A percentile compares a stretch with the other conserved stretches of the same genome.
Conservation (phyloP, 2,888 invertebrate species). For the Archips xylosteana region DNA sequence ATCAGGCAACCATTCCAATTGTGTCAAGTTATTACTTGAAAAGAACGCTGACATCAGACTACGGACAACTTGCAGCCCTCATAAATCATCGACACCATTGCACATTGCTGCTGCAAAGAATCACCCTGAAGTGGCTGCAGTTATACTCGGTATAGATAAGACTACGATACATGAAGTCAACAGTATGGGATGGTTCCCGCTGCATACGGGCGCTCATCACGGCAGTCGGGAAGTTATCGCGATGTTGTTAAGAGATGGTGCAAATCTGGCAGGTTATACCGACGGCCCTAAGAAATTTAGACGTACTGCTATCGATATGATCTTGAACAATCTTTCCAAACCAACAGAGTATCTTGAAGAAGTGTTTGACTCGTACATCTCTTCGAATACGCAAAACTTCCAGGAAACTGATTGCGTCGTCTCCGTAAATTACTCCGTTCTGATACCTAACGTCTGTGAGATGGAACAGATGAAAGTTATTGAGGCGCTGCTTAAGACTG, state of each 20-base stretch:
- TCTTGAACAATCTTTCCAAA: constrained; percentile 81
- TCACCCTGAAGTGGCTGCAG: constrained; percentile 66
- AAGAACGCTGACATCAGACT: constrained; percentile 76
- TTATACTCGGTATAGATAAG: constrained; percentile 70
- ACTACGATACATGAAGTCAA: constrained; percentile 76
- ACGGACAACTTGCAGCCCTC: constrained; percentile 72
- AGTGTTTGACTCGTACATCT: constrained; percentile 81
- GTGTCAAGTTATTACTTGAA: constrained; percentile 73
- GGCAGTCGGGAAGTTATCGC: constrained; percentile 86
- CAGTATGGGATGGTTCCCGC: constrained; percentile 68
- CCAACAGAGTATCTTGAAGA: constrained; percentile 83
- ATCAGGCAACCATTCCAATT: constrained; percentile 76
- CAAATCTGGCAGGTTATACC: constrained; percentile 73
- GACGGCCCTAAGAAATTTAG: constrained; percentile 71
- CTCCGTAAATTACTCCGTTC: constrained; percentile 79
- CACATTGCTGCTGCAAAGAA: constrained; percentile 79
- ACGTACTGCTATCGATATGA: constrained; percentile 81
- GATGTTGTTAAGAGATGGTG: constrained; percentile 74
- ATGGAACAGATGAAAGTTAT: constrained; percentile 85
- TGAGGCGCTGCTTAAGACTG: constrained; percentile 82
- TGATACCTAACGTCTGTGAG: constrained; percentile 75
- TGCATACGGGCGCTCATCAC: constrained; percentile 82
- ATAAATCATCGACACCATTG: constrained; percentile 75
- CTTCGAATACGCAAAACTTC: constrained; percentile 73
- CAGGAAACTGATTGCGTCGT: constrained; percentile 76